phyloP scores from a whole-genome alignment of 1,140 invertebrate species.

The Microvelia longipes region DNA sequence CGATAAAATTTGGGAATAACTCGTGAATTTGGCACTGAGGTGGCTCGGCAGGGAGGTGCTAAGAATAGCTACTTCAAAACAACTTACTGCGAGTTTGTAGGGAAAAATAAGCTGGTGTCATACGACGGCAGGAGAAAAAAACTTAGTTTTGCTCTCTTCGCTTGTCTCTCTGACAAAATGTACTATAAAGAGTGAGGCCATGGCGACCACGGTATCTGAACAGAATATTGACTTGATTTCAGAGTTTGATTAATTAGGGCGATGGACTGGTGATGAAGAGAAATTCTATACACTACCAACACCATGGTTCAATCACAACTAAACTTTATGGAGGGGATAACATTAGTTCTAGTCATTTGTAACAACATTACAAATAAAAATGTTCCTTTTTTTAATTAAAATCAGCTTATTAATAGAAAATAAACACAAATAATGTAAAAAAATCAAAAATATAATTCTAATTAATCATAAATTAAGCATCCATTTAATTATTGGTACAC shows the following conservation, averaged over 20 bases:
- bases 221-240: neutral
- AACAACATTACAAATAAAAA: no score
- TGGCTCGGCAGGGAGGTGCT: neutral
- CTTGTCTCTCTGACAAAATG: neutral
- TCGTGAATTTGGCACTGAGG: no score
- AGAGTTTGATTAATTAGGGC: neutral
- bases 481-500: no score
- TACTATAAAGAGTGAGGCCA: neutral
- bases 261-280: neutral
- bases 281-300: neutral
- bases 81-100: neutral
- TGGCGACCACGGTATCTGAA: neutral
- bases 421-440: no score
- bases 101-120: neutral
- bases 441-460: no score
- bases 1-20: no score
- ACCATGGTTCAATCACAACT: neutral
- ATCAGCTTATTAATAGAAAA: no score
- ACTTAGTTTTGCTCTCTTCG: neutral
- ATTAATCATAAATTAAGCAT: no score
- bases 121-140: neutral
- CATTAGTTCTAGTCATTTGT: no score
- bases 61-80: neutral
- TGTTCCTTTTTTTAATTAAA: no score
- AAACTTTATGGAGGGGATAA: no score